phyloP scores from a whole-genome alignment of 2,113 vertebrate genomes.

The Hystrix cristata region DNA sequence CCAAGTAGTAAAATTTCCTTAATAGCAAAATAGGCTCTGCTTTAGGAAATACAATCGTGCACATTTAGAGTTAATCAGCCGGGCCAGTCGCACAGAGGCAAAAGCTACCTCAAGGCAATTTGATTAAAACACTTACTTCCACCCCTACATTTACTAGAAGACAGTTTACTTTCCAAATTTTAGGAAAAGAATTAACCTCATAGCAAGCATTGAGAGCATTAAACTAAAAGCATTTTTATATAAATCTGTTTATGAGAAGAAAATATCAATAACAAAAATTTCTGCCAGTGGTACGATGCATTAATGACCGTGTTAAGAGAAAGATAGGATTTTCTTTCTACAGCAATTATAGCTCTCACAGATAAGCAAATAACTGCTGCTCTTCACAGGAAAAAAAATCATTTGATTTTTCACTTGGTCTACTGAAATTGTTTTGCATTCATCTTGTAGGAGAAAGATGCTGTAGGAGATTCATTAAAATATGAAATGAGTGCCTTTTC shows the following conservation, averaged over 20 bases:
- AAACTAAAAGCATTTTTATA: background rate
- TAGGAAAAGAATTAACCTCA: background rate
- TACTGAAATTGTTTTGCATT: background rate
- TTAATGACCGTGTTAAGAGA: background rate
- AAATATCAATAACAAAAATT: background rate
- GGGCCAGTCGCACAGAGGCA: background rate
- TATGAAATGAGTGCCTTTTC: background rate
- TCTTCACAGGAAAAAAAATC: background rate
- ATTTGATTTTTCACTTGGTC: background rate
- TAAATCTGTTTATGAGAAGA: background rate
- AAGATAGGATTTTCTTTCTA: background rate
- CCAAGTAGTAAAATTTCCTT: background rate
- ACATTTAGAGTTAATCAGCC: background rate
- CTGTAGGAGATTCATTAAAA: background rate
- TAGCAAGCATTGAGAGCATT: background rate
- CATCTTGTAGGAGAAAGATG: background rate
- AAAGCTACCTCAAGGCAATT: background rate
- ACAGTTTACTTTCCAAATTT: conserved; percentile 12
- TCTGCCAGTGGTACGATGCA: background rate
- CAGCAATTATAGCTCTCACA: background rate
- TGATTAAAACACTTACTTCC: conserved; percentile 23
- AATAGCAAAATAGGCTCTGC: background rate
- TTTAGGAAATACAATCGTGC: background rate
- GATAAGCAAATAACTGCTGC: background rate
- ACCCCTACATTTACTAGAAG: background rate